Conservation (phyloP, 2,888 invertebrate species). For the Philhelius pedissequus region DNA sequence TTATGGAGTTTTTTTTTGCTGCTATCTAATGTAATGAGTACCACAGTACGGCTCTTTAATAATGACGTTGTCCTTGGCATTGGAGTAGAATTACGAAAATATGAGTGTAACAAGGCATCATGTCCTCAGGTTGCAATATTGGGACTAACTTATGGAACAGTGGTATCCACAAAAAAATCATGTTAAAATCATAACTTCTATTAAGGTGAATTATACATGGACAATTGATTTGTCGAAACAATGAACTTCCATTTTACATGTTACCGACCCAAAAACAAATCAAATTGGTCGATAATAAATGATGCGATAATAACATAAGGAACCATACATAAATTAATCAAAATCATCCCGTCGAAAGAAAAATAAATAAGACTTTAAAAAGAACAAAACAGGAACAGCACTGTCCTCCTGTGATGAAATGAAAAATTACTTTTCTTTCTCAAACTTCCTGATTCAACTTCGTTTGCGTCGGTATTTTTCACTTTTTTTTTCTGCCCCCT, state of each 20-base stretch:
- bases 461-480: conserved; percentile 14
- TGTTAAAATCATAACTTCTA: no score
- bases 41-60: no score
- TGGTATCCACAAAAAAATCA: no score
- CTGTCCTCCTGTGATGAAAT: conserved; percentile 39
- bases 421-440: conserved; percentile 56
- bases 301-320: conserved; percentile 53
- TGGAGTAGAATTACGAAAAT: no score
- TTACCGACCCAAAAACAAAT: background rate
- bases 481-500: background rate
- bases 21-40: no score
- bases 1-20: no score
- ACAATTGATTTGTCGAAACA: no score
- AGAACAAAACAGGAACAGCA: conserved; percentile 26
- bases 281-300: conserved; percentile 64
- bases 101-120: no score
- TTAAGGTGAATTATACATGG: no score
- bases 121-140: no score
- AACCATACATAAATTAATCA: conserved; percentile 60
- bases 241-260: background rate
- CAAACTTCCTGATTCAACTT: conserved; percentile 31
- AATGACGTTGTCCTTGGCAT: no score
- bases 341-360: conserved; percentile 16
- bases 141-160: no score
- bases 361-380: background rate